Evolutionary conservation across 2,888 invertebrate species (phyloP).

Genomic region (Sesia bembeciformis): DNA sequence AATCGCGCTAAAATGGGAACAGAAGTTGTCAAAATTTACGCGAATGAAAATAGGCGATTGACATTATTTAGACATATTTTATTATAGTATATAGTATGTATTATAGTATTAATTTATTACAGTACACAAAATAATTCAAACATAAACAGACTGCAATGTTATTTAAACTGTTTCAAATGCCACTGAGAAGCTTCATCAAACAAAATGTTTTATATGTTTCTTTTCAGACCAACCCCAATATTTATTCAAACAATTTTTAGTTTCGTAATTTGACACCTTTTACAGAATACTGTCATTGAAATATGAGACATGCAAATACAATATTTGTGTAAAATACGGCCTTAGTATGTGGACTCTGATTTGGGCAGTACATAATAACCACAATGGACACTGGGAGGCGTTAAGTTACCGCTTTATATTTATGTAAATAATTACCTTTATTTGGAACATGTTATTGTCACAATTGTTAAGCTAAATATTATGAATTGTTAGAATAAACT

Average conservation of each 20-base stretch:
- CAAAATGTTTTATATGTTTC: constrained; percentile 16
- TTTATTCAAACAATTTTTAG: constrained; percentile 28
- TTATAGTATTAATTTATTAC: too few species aligned
- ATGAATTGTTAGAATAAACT: too few species aligned
- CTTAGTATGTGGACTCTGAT: constrained; percentile 2
- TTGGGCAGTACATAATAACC: background rate
- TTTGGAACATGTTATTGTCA: background rate
- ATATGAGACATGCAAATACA: constrained; percentile 13
- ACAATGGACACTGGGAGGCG: background rate
- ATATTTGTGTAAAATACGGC: constrained; percentile 15
- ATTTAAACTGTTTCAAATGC: background rate
- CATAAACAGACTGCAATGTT: background rate
- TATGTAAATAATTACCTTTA: background rate
- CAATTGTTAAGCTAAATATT: too few species aligned
- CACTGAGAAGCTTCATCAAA: background rate
- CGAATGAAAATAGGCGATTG: too few species aligned
- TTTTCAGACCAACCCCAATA: constrained; percentile 31
- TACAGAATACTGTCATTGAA: constrained; percentile 42
- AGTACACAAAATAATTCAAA: too few species aligned
- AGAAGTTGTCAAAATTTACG: too few species aligned
- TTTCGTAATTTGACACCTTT: constrained; percentile 37
- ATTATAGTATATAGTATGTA: too few species aligned
- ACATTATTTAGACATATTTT: too few species aligned
- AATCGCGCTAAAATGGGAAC: too few species aligned
- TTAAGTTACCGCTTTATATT: background rate